A percentile compares a stretch with the other conserved stretches of the same genome.
Evolutionary conservation across 2,888 invertebrate species (phyloP).

Genomic region (Hirudinaria manillensis): DNA sequence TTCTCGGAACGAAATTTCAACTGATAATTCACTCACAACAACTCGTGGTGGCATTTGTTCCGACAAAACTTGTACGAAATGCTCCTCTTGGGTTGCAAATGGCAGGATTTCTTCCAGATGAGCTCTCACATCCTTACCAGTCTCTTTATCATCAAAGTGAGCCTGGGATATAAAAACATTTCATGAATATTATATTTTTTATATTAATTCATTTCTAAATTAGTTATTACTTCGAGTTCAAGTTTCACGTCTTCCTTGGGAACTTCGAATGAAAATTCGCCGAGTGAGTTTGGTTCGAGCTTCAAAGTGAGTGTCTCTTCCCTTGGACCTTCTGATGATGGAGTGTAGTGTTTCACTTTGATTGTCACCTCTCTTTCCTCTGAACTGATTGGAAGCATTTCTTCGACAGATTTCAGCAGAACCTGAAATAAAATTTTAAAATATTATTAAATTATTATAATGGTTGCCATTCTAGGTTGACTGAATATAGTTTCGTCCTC

Average conservation of each 20-base stretch:
- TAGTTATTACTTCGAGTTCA: neutral
- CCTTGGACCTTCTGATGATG: neutral
- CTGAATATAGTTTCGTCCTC: neutral
- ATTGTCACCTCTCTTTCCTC: neutral
- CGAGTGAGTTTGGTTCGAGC: neutral
- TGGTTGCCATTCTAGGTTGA: neutral
- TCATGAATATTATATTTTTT: neutral
- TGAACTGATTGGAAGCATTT: neutral
- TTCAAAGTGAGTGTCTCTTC: neutral
- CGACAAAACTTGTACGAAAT: neutral
- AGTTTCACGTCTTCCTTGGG: neutral
- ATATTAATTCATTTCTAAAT: neutral
- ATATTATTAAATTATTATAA: neutral
- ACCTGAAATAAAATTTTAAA: neutral
- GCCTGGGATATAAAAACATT: neutral
- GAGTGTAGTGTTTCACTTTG: neutral
- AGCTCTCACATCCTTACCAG: neutral
- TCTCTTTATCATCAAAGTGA: neutral
- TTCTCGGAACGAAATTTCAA: neutral
- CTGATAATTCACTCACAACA: neutral
- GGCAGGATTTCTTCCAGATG: slow-evolving; percentile 1
- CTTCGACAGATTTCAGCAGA: neutral
- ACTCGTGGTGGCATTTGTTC: neutral
- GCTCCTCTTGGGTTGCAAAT: neutral
- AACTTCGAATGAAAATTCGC: neutral